Base-by-base conservation (phyloP, 1,140 invertebrate species). In the Bombus soroeensis region DNA sequence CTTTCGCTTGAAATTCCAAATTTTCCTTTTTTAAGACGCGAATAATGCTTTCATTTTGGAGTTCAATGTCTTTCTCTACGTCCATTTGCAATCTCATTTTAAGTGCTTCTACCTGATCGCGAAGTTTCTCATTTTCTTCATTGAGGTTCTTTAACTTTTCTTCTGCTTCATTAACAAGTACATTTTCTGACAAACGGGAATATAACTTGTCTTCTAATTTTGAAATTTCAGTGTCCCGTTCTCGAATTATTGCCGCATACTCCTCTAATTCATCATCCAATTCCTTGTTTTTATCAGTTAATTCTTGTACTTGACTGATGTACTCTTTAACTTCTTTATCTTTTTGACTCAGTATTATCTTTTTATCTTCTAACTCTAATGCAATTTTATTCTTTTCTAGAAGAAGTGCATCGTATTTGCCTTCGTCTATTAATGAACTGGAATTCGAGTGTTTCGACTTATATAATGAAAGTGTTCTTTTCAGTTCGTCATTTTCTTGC, bases 241-340 rank as follows among this genome's bases (percentile, higher is more conserved):
- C 37, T 64, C 66, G 71, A n/a, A 94, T 92, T 43, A 90, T 79
- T 0, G 71, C 32, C 3, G 92, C 91, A 15, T 94, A 85, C 0
- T 94, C 93, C 0, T 93, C 89, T 75, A 91, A 88, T 74, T 95
- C 94, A 13, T 88, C 64, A 57, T 94, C 93, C 9, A 95, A 72
- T 70, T 95, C 93, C 22, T 84, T 75, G 70, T 93, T 93, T 12
- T 71, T 88, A 1, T 64, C 25, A 9, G 15, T 88, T 2, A 94
- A 62, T 53, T 86, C 62, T 34, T 90, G 77, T 3, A 88, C 90
- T 81, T 70, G 41, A 34, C 8, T 71, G 1, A n/a, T 34, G n/a
- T 82, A 70, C 37, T 72, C 74, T 53, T 89, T 41, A 0, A 92
- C 28, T 18, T 92, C 87, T 3, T 83, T 86, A 6, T 87, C 87